A percentile compares a stretch with the other conserved stretches of the same genome.
Evolutionary conservation across 2,113 vertebrate genomes (phyloP).

Genomic region (Larimichthys crocea): DNA sequence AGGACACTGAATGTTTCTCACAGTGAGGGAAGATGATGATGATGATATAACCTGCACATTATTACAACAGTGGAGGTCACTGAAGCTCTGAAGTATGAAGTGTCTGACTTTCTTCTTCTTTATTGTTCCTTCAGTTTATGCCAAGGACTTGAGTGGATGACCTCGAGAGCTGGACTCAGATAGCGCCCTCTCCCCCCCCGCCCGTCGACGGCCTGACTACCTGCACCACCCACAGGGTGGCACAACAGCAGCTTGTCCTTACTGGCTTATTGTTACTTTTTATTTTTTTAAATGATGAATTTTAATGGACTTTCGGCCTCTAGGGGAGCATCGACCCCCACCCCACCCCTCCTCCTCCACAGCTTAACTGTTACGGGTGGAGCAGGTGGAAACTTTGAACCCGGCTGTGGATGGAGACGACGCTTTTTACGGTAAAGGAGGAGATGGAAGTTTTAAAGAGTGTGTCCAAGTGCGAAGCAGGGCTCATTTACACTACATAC

Average conservation of each 20-base stretch:
- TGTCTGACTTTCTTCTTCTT: not conserved
- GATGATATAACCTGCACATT: not conserved
- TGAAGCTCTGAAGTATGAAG: not conserved
- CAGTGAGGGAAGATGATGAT: not conserved
- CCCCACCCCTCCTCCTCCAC: not conserved
- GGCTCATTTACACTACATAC: slow-evolving; percentile 34
- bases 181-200: slow-evolving; percentile 59
- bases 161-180: slow-evolving; percentile 81
- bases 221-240: slow-evolving; percentile 52
- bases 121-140: slow-evolving; percentile 86
- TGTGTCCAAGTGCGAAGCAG: not conserved
- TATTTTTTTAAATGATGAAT: slow-evolving; percentile 36
- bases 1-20: not conserved
- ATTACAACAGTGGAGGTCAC: not conserved
- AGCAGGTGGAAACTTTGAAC: slow-evolving; percentile 16
- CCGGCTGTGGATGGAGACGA: slow-evolving; percentile 4
- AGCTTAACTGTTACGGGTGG: slow-evolving; percentile 1
- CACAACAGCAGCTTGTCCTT: slow-evolving; percentile 45
- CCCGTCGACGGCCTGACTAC: slow-evolving; percentile 46
- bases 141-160: slow-evolving; percentile 99
- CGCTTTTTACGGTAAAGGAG: slow-evolving; percentile 4
- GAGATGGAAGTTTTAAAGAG: not conserved
- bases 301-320: slow-evolving; percentile 44
- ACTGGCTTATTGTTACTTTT: slow-evolving; percentile 26
- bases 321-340: not conserved